Evolutionary conservation across 2,113 vertebrate species (phyloP).

Genomic region (Heteronetta atricapilla): DNA sequence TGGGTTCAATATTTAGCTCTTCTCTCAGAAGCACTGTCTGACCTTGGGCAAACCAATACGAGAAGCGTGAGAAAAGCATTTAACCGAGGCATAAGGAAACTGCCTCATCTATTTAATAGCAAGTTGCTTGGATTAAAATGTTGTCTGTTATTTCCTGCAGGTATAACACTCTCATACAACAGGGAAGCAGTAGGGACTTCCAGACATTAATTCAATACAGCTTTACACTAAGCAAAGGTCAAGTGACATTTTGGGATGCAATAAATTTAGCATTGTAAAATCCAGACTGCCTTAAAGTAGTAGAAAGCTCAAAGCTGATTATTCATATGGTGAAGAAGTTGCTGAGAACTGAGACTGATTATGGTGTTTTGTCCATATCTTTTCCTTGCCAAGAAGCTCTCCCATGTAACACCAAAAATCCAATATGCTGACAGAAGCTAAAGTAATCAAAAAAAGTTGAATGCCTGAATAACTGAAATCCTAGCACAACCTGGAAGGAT

Average conservation of each 20-base stretch:
- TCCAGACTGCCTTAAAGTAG: not conserved
- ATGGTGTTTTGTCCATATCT: not conserved
- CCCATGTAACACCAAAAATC: slow-evolving; percentile 26
- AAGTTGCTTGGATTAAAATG: not conserved
- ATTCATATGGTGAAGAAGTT: not conserved
- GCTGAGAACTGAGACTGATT: not conserved
- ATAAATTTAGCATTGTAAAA: not conserved
- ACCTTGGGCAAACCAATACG: not conserved
- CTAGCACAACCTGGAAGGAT: slow-evolving; percentile 61
- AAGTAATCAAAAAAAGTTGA: slow-evolving; percentile 75
- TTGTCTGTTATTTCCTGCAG: not conserved
- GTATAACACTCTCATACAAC: not conserved
- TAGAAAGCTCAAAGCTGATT: not conserved
- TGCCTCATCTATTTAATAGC: not conserved
- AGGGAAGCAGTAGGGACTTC: not conserved
- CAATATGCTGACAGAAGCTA: slow-evolving; percentile 48
- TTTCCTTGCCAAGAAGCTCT: not conserved
- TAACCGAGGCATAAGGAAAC: not conserved
- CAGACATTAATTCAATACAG: not conserved
- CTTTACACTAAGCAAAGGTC: not conserved
- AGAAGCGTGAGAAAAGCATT: not conserved
- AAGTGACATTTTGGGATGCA: not conserved
- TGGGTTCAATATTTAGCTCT: slow-evolving; percentile 1
- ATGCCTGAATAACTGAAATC: slow-evolving; percentile 63
- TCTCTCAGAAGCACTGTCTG: not conserved